Base-by-base conservation (phyloP, 2,113 vertebrate genomes). In the Sylvicapra grimmia region DNA sequence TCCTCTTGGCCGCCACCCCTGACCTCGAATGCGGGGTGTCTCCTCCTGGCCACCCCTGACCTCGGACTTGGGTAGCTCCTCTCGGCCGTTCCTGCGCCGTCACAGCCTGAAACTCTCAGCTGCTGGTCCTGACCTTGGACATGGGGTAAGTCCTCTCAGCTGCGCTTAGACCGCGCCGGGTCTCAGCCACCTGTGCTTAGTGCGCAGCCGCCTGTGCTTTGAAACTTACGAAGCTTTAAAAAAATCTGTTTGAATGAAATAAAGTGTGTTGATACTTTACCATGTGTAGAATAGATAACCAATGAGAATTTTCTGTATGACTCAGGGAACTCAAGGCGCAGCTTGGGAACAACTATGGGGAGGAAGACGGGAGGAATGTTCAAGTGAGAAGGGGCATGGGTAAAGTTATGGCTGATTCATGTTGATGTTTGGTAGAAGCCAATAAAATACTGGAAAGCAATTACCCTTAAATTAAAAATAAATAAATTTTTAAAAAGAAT, bases 211-310 rank as follows among this genome's bases (percentile, higher is more conserved):
- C 53, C 53, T 0, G 0, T 0, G 16, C 47, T 91, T 79, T 79
- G 13, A 79, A 79, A 13, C 23, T 79, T 79, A 47, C 2, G 25
- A 82, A 59, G 5, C 96, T 94, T 40, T 63, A n/a, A 89, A 97
- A 97, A 99, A 90, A 59, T 83, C 89, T 56, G 4, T 58, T 79
- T 79, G 2, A 72, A 11, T 80, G 12, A 51, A 95, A 94, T 85
- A 87, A 91, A 54, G 31, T 19, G 33, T n/a, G 33, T n/a, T n/a
- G 31, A 18, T 68, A 10, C 33, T n/a, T 68, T 68, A n/a, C 8
- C 33, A n/a, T 68, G 63, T 68, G 33, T n/a, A 18, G 16, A 68
- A 68, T 5, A n/a, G 63, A 68, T 68, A 65, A 18, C 33, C 33
- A n/a, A n/a, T n/a, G 16, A 19, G 4, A 68, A 10, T 10, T 68